phyloP scores from a whole-genome alignment of 2,113 vertebrate genomes.

The Lophochroa leadbeateri region DNA sequence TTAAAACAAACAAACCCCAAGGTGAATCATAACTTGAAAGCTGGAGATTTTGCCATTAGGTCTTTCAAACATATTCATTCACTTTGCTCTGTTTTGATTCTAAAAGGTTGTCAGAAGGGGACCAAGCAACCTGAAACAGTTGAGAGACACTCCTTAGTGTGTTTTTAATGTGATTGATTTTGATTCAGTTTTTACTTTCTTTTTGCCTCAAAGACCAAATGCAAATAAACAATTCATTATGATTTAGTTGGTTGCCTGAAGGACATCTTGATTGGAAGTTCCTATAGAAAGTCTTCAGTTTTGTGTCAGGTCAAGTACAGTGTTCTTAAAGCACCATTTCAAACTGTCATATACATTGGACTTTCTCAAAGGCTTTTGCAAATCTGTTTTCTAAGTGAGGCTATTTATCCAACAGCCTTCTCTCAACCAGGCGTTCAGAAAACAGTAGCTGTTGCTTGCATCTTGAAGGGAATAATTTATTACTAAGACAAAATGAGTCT shows the following conservation, averaged over 20 bases:
- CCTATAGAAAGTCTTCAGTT: not conserved
- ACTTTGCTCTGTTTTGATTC: not conserved
- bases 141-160: not conserved
- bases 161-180: not conserved
- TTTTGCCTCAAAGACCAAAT: not conserved
- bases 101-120: not conserved
- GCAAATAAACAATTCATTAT: not conserved
- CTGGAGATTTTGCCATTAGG: not conserved
- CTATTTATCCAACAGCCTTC: conserved; percentile 31
- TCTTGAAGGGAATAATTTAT: conserved; percentile 54
- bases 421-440: conserved; percentile 15
- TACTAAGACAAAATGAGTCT: conserved; percentile 4
- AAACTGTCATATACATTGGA: not conserved
- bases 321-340: conserved; percentile 8
- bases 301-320: not conserved
- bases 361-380: conserved; percentile 38
- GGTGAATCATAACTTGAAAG: not conserved
- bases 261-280: not conserved
- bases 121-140: not conserved
- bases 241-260: not conserved
- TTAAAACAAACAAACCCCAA: not conserved
- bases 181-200: not conserved
- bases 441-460: conserved; percentile 24
- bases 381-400: conserved; percentile 22
- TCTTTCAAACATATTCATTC: not conserved